phyloP scores from a whole-genome alignment of 2,888 invertebrate species.

The Eupithecia tripunctaria region DNA sequence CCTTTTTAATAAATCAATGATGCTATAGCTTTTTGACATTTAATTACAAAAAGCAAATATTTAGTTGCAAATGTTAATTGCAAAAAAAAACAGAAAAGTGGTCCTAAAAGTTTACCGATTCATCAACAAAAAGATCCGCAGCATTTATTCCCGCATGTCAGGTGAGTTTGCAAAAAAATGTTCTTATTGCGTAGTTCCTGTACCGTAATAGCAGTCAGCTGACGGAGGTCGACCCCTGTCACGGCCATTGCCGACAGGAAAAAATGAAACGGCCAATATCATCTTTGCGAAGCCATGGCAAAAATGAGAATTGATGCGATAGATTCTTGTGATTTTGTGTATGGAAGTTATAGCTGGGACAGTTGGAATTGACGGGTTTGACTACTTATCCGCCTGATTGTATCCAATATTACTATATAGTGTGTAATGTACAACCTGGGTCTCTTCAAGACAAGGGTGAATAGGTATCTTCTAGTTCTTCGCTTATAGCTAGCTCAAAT shows the following conservation, averaged over 20 bases:
- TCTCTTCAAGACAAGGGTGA: too few relatives aligned
- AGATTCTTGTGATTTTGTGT: background rate
- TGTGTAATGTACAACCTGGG: too few relatives aligned
- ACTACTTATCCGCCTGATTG: background rate
- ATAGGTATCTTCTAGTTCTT: too few relatives aligned
- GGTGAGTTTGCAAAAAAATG: too few relatives aligned
- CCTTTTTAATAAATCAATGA: too few relatives aligned
- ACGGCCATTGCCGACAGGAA: constrained; percentile 49
- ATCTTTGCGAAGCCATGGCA: constrained; percentile 27
- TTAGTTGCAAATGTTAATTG: background rate
- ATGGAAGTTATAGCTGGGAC: background rate
- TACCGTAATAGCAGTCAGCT: constrained; percentile 42
- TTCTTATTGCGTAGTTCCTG: constrained; percentile 37
- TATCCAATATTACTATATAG: background rate
- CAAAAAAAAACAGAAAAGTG: background rate
- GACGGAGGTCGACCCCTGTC: constrained; percentile 61
- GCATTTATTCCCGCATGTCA: background rate
- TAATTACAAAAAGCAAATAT: background rate
- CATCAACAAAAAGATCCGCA: background rate
- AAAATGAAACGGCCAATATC: constrained; percentile 50
- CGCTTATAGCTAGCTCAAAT: too few relatives aligned
- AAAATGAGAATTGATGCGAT: constrained; percentile 23
- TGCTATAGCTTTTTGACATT: background rate
- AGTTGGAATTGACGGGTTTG: background rate
- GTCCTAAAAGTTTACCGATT: background rate